phyloP scores from a whole-genome alignment of 2,888 invertebrate genomes.

The Autographa gamma region DNA sequence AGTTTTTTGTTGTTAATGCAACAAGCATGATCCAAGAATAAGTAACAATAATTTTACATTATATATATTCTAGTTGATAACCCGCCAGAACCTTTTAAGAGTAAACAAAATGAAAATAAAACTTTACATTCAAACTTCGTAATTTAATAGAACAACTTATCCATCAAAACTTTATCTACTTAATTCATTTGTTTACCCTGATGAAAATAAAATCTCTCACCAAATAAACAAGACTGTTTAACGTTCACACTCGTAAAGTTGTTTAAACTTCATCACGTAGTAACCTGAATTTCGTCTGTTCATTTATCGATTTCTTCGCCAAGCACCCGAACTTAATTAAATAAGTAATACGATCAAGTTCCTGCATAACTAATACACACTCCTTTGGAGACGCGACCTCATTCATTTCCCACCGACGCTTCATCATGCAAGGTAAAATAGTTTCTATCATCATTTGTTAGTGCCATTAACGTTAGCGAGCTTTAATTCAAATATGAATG shows the following conservation, averaged over 20 bases:
- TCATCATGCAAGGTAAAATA: conserved; percentile 44
- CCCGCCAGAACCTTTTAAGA: background rate
- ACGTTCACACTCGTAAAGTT: conserved; percentile 14
- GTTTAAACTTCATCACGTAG: conserved; percentile 22
- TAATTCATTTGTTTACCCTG: conserved; percentile 37
- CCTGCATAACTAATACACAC: conserved; percentile 64
- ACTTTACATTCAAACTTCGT: conserved; percentile 8
- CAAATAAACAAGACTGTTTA: conserved; percentile 26
- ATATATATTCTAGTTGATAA: background rate
- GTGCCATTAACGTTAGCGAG: conserved; percentile 56
- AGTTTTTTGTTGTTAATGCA: too few species aligned
- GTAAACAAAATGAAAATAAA: background rate
- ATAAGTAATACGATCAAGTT: conserved; percentile 73
- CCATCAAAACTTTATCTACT: conserved; percentile 46
- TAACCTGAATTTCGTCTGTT: conserved; percentile 26
- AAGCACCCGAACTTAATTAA: conserved; percentile 65
- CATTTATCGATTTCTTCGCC: conserved; percentile 54
- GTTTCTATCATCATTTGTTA: conserved; percentile 56
- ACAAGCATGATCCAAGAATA: background rate
- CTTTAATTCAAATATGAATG: conserved; percentile 58
- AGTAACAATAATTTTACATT: background rate
- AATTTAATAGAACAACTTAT: conserved; percentile 27
- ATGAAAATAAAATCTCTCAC: conserved; percentile 23
- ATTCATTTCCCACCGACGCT: conserved; percentile 39
- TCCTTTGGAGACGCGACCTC: conserved; percentile 60